Evolutionary conservation across 2,888 invertebrate species (phyloP).

Genomic region (Pseudococcus longispinus): DNA sequence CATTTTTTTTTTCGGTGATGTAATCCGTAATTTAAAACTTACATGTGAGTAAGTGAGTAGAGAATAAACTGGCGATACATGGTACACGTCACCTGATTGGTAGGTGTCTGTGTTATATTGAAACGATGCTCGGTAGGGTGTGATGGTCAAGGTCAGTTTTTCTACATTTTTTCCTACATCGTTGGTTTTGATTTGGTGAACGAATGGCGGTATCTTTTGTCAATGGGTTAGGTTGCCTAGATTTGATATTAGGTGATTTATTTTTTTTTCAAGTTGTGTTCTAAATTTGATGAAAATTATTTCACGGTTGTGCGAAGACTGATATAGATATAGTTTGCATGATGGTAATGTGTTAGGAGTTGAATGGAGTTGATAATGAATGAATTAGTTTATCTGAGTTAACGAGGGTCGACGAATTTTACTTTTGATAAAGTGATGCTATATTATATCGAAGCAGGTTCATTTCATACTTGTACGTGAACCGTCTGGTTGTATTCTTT

Average conservation of each 20-base stretch:
- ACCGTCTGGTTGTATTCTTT: neutral
- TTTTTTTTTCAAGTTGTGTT: neutral
- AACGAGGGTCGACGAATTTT: neutral
- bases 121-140: neutral
- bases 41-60: neutral
- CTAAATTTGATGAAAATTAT: too few species aligned
- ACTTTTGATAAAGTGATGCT: neutral
- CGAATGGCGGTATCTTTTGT: neutral
- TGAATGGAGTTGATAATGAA: too few species aligned
- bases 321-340: too few species aligned
- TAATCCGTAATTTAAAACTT: neutral
- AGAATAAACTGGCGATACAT: neutral
- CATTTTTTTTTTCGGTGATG: neutral
- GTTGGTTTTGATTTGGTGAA: neutral
- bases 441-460: neutral
- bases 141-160: conserved; percentile 39
- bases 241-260: neutral
- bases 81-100: conserved; percentile 19
- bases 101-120: neutral
- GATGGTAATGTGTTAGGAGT: too few species aligned
- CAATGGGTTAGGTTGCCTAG: neutral
- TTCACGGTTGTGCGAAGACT: too few species aligned
- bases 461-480: neutral
- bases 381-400: too few species aligned
- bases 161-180: neutral